A percentile compares a stretch with the other conserved stretches of the same genome.
Evolutionary conservation across 2,797 vertebrate species (phyloP).

Genomic region (Eidolon dupreanum): DNA sequence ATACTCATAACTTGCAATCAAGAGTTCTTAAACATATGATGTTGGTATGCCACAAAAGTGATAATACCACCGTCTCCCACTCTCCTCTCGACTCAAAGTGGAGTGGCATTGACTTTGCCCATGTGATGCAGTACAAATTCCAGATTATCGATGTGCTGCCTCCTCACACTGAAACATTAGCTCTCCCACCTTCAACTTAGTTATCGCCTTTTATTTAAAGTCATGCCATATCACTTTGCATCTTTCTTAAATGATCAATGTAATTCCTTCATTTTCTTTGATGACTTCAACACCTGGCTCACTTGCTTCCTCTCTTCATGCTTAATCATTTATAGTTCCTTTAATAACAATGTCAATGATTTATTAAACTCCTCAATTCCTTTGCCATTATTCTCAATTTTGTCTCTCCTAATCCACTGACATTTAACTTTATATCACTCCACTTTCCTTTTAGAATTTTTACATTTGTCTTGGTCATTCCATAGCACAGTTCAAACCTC

Average conservation of each 20-base stretch:
- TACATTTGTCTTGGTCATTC: background rate
- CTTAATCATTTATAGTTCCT: slow-evolving; percentile 19
- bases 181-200: background rate
- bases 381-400: background rate
- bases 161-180: background rate
- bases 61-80: background rate
- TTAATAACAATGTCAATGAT: background rate
- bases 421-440: background rate
- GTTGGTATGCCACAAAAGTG: background rate
- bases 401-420: background rate
- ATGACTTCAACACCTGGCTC: background rate
- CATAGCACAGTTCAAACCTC: background rate
- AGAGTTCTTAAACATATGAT: background rate
- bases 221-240: background rate
- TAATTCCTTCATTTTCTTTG: background rate
- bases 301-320: background rate
- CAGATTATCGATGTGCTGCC: background rate
- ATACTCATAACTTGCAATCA: background rate
- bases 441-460: background rate
- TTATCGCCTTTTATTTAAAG: slow-evolving; percentile 5
- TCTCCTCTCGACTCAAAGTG: background rate
- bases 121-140: background rate
- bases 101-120: too few relatives aligned
- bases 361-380: background rate
- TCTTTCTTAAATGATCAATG: slow-evolving; percentile 17